Conservation (phyloP, 2,888 invertebrate genomes). For the Charanyca ferruginea region DNA sequence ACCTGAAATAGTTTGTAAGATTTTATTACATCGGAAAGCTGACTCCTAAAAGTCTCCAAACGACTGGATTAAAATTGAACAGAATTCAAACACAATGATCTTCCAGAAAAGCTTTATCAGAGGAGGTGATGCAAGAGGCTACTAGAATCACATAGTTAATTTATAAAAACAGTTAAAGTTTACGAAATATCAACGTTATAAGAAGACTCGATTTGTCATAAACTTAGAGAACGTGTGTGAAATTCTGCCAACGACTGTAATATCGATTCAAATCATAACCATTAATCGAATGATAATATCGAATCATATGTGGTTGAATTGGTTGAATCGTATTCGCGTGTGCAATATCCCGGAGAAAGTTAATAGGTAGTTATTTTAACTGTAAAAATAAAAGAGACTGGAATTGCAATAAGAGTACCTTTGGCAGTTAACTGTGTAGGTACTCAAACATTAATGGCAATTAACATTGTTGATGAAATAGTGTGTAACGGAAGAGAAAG, state of each 20-base stretch:
- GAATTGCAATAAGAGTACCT: constrained; percentile 37
- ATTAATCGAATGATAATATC: constrained; percentile 51
- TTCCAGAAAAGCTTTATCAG: neutral
- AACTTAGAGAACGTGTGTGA: constrained; percentile 4
- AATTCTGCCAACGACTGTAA: constrained; percentile 31
- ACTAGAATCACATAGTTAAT: too few relatives aligned
- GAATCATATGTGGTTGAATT: constrained; percentile 38
- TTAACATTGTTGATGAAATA: constrained; percentile 37
- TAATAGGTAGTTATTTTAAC: constrained; percentile 52
- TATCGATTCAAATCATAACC: constrained; percentile 51
- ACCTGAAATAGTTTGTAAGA: neutral
- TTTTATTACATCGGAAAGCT: neutral
- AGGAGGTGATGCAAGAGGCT: neutral
- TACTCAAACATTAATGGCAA: constrained; percentile 35
- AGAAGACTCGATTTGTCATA: neutral
- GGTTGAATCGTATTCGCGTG: constrained; percentile 36
- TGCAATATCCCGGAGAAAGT: constrained; percentile 60
- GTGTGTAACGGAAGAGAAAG: constrained; percentile 37
- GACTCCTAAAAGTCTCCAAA: too few relatives aligned
- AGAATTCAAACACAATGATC: too few relatives aligned
- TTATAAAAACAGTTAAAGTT: neutral
- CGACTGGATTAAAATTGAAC: too few relatives aligned
- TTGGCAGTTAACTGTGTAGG: constrained; percentile 32
- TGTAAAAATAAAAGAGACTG: constrained; percentile 57
- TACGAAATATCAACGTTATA: neutral